Evolutionary conservation across 2,888 invertebrate genomes (phyloP).

Genomic region (Taenaris catops): DNA sequence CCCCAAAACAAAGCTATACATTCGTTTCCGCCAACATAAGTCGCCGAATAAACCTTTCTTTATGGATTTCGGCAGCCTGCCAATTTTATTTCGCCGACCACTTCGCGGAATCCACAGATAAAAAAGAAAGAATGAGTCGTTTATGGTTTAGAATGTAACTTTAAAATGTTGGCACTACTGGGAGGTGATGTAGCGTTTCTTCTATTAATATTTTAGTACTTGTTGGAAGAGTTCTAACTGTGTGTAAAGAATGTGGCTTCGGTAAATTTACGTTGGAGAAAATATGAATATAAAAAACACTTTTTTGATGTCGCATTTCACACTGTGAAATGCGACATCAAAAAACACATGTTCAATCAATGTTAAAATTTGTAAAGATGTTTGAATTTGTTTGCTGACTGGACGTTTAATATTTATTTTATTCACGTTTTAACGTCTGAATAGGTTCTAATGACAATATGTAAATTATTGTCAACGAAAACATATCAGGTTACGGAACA

Average conservation of each 20-base stretch:
- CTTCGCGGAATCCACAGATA: conserved; percentile 45
- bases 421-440: too few species aligned
- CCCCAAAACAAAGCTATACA: conserved; percentile 32
- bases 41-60: conserved; percentile 50
- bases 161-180: conserved; percentile 35
- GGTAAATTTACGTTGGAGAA: conserved; percentile 9
- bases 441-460: too few species aligned
- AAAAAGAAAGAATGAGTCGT: conserved; percentile 35
- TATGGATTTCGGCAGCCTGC: conserved; percentile 71
- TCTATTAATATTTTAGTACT: conserved; percentile 23
- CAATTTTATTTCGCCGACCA: conserved; percentile 51
- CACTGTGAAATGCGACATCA: too few species aligned
- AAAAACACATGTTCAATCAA: too few species aligned
- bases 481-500: too few species aligned
- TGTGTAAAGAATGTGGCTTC: conserved; percentile 21
- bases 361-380: too few species aligned
- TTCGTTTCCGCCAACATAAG: conserved; percentile 56
- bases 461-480: too few species aligned
- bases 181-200: conserved; percentile 17
- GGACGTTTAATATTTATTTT: too few species aligned
- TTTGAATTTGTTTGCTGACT: too few species aligned
- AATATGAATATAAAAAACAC: conserved; percentile 6
- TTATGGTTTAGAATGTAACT: conserved; percentile 27
- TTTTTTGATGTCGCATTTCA: too few species aligned
- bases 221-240: conserved; percentile 14